Conservation (phyloP, 1,140 invertebrate species). For the Saccostrea cuccullata region DNA sequence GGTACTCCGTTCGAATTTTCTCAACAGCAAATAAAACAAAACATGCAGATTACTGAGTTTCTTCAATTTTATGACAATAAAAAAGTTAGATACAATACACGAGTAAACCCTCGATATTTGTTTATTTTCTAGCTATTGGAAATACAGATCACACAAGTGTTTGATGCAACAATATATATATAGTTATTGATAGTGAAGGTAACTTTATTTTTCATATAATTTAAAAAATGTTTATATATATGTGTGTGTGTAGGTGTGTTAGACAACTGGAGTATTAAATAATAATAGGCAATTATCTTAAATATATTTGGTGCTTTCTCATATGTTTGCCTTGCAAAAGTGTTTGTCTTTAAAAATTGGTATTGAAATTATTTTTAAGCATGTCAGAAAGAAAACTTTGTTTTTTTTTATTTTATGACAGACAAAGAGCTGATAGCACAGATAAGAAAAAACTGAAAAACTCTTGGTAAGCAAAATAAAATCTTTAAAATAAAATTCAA, state of each 20-base stretch:
- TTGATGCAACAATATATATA: background rate
- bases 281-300: background rate
- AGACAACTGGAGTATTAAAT: background rate
- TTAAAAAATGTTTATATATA: background rate
- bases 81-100: background rate
- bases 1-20: background rate
- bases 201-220: background rate
- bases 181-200: background rate
- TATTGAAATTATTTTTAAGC: background rate
- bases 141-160: background rate
- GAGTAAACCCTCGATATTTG: background rate
- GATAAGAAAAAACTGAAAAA: background rate
- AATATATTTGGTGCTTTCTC: background rate
- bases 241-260: background rate
- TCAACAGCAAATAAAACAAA: background rate
- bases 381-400: background rate
- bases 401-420: background rate
- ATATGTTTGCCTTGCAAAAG: background rate
- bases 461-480: background rate
- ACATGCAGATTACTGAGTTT: background rate
- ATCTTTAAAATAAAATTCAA: too few relatives aligned
- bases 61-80: background rate
- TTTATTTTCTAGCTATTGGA: background rate
- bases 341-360: background rate
- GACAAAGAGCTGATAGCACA: background rate